Base-by-base conservation (phyloP, 2,113 vertebrate species). In the Nothobranchius furzeri region DNA sequence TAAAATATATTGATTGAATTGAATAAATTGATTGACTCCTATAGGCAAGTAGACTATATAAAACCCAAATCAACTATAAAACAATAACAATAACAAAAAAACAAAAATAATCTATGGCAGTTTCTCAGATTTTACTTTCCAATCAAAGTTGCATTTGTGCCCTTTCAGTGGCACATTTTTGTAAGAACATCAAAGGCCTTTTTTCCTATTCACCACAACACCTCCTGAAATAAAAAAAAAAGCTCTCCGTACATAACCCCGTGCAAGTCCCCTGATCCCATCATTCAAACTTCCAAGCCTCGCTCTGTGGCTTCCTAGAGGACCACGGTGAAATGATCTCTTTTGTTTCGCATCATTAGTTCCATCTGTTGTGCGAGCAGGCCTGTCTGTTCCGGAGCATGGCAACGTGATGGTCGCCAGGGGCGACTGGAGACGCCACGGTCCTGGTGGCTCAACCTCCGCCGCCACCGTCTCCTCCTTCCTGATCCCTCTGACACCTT, bases 281-380 rank as follows among this genome's bases (percentile, higher is more conserved):
- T 93, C 90, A 87, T 89, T 93, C 84, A 73, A 91, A 93, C 87
- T 86, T 89, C 87, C 82, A 83, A 84, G 83, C 87, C 79, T 75
- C 87, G 92, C 91, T 91, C 88, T 91, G 90, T 89, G 89, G 88
- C 87, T 88, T 93, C 89, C 87, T 83, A 50, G 89, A 54, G 67
- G 86, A 92, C 91, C 89, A 84, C 82, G 88, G 91, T 83, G 81
- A 93, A 90, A 92, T 91, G 90, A 94, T 92, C 94, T 94, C 92
- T 92, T 94, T 95, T 94, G 92, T 93, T 92, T 91, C 93, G 94
- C 92, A 93, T 94, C 94, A 93, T 95, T 94, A 94, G 92, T 94
- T 91, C 93, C 92, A 94, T 94, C 94, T 95, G 94, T 93, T 94
- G 92, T 86, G 88, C 84, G 75, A 86, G 85, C 83, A 79, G 81